Conservation (phyloP, 2,888 invertebrate species). For the Tipula vernalis region DNA sequence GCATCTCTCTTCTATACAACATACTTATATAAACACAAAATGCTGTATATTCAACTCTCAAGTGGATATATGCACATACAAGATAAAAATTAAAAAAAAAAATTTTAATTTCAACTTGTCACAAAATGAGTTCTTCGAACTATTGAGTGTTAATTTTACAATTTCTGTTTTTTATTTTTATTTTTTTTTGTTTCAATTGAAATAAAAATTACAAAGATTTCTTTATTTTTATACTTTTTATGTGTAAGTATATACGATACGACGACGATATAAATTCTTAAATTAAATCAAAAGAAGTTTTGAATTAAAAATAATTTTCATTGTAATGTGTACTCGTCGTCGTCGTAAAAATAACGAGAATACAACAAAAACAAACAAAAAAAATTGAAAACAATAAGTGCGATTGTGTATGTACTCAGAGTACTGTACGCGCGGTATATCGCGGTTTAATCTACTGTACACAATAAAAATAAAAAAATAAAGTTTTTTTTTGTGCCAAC, state of each 20-base stretch:
- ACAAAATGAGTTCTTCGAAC: conserved; percentile 4
- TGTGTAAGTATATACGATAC: background rate
- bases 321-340: background rate
- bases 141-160: background rate
- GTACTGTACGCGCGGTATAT: background rate
- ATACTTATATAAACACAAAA: background rate
- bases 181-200: background rate
- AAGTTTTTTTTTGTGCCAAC: background rate
- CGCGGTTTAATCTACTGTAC: background rate
- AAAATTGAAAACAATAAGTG: background rate
- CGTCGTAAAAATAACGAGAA: background rate
- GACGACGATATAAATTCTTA: background rate
- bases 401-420: background rate
- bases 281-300: background rate
- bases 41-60: background rate
- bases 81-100: too few relatives aligned
- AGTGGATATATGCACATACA: background rate
- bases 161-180: background rate
- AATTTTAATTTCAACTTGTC: background rate
- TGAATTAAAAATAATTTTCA: background rate
- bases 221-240: background rate
- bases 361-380: background rate
- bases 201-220: background rate
- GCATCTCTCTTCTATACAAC: background rate
- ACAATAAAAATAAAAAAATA: background rate